Evolutionary conservation across 2,888 invertebrate genomes (phyloP).

Genomic region (Eulithis testata): DNA sequence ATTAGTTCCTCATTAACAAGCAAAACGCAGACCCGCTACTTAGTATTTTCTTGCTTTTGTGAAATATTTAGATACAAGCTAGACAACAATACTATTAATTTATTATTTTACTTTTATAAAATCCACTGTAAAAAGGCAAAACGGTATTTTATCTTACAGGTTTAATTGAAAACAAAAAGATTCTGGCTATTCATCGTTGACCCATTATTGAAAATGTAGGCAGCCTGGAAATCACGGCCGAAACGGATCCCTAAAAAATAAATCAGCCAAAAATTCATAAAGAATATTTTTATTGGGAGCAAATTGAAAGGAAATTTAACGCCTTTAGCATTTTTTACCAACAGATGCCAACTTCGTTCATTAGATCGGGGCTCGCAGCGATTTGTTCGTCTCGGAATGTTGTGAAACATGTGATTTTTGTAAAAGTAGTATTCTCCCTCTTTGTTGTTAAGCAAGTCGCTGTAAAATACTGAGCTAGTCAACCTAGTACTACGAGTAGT

Average conservation of each 20-base stretch:
- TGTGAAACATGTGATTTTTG: not conserved
- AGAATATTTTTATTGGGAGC: slow-evolving; percentile 33
- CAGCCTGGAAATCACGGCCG: slow-evolving; percentile 21
- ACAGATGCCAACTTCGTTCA: slow-evolving; percentile 35
- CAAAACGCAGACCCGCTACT: no score
- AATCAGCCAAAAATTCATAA: slow-evolving; percentile 30
- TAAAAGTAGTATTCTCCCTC: slow-evolving; percentile 1
- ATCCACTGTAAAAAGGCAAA: not conserved
- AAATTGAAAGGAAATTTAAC: slow-evolving; percentile 35
- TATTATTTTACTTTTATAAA: not conserved
- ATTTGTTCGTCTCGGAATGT: slow-evolving; percentile 26
- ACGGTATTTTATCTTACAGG: not conserved
- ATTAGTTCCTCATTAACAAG: no score
- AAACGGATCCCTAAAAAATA: slow-evolving; percentile 26
- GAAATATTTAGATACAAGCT: no score
- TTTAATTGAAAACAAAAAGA: slow-evolving; percentile 13
- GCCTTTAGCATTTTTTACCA: slow-evolving; percentile 28
- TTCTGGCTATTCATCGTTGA: slow-evolving; percentile 17
- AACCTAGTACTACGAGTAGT: no score
- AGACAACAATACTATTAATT: no score
- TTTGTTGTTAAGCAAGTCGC: no score
- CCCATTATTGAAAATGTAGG: slow-evolving; percentile 18
- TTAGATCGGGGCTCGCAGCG: slow-evolving; percentile 25
- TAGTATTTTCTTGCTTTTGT: no score
- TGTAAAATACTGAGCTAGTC: not conserved